These are phyloP conservation scores for Poecile montanus DNA, from an alignment of 2,797 vertebrate species.

Conservation along the genomic window DNA sequence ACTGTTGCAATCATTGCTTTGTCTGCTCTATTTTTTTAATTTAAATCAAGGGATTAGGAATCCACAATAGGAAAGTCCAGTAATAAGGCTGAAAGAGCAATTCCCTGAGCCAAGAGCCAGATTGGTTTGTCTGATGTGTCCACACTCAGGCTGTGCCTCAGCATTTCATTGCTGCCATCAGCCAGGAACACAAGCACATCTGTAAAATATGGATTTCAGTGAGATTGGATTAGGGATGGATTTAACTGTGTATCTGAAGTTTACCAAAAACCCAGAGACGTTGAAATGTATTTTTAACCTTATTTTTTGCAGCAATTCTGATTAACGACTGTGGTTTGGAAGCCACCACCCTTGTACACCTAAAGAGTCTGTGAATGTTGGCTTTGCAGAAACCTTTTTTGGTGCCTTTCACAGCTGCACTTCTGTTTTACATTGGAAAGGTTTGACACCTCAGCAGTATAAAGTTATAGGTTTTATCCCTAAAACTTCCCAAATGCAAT, in stretches of 20 bases:
- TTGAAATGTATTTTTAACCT: background rate
- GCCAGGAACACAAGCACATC: background rate
- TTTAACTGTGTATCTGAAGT: background rate
- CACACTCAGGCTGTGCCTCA: background rate
- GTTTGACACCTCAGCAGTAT: constrained; percentile 50
- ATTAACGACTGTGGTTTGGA: background rate
- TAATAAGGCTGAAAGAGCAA: background rate
- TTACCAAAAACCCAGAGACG: background rate
- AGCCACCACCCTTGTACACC: background rate
- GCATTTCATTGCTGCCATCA: background rate
- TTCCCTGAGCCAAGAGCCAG: background rate
- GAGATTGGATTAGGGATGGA: background rate
- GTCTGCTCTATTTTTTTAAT: background rate
- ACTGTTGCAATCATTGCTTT: background rate
- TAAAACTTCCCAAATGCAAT: constrained; percentile 64
- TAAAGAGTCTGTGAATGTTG: background rate
- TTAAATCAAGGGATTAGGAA: background rate
- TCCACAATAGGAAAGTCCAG: background rate
- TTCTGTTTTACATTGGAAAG: constrained; percentile 25
- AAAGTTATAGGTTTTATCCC: constrained; percentile 55
- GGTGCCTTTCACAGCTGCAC: background rate
- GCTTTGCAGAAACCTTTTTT: constrained; percentile 1
- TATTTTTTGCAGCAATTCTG: background rate
- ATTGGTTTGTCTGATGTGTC: background rate
- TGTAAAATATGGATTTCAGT: background rate